Evolutionary conservation across 2,797 vertebrate genomes (phyloP).

Genomic region (Eulemur mongoz): DNA sequence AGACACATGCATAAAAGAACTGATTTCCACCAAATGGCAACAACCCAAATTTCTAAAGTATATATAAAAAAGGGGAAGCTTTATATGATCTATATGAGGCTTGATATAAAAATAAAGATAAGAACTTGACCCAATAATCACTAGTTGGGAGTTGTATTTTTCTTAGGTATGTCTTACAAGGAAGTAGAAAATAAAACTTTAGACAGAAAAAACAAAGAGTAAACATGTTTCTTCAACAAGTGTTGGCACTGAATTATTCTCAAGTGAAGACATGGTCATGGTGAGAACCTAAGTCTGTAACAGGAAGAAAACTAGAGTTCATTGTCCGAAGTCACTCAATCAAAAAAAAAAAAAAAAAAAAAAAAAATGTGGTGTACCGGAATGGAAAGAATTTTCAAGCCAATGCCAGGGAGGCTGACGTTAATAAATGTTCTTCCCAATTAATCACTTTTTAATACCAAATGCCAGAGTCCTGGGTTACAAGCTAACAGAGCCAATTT

Average conservation of each 20-base stretch:
- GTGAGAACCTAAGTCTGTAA: not conserved
- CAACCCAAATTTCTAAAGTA: not conserved
- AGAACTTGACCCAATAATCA: not conserved
- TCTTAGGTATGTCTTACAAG: not conserved
- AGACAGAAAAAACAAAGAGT: not conserved
- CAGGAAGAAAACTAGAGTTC: not conserved
- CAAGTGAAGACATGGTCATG: not conserved
- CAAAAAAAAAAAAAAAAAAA: not conserved
- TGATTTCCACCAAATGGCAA: not conserved
- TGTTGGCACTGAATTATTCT: not conserved
- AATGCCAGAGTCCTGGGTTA: slow-evolving; percentile 9
- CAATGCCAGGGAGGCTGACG: not conserved
- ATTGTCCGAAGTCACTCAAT: not conserved
- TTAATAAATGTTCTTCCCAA: slow-evolving; percentile 1
- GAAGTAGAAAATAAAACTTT: not conserved
- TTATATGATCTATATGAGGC: not conserved
- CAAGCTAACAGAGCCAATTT: not conserved
- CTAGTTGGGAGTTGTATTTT: not conserved
- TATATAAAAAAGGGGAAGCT: not conserved
- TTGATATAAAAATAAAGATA: not conserved
- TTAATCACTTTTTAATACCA: slow-evolving; percentile 25
- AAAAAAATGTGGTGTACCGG: too few relatives aligned
- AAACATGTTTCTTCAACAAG: not conserved
- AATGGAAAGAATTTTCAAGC: not conserved
- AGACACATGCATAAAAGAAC: not conserved